Conservation (phyloP, 2,888 invertebrate species). For the Drosophila pseudotalamancana region DNA sequence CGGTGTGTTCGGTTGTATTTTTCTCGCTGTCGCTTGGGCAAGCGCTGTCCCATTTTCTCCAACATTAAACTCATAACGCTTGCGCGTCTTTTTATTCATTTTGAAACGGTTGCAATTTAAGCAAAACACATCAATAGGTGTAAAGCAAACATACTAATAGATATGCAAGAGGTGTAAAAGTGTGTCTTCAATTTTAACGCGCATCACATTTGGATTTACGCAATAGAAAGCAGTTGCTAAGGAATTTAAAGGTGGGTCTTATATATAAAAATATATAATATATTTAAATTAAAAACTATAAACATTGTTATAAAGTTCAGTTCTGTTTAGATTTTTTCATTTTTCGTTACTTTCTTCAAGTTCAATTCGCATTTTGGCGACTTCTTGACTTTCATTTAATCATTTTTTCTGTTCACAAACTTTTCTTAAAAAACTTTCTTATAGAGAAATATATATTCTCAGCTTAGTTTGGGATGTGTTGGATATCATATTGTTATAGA, state of each 20-base stretch:
- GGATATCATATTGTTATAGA: constrained; percentile 8
- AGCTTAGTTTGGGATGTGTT: constrained; percentile 1
- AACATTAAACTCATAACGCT: constrained; percentile 57
- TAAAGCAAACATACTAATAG: constrained; percentile 2
- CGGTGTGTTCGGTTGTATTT: constrained; percentile 75
- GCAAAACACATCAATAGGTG: not conserved
- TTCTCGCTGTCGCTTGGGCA: constrained; percentile 32
- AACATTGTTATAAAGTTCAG: too few relatives aligned
- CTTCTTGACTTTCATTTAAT: too few relatives aligned
- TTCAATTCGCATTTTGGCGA: too few relatives aligned
- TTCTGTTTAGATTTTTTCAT: too few relatives aligned
- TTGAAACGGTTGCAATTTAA: constrained; percentile 5
- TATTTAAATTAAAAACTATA: not conserved
- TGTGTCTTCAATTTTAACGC: constrained; percentile 13
- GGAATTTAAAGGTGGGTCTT: constrained; percentile 29
- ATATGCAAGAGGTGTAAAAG: constrained; percentile 24
- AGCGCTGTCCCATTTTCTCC: constrained; percentile 8
- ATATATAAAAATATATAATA: not conserved
- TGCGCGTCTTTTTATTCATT: constrained; percentile 50
- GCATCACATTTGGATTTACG: constrained; percentile 25
- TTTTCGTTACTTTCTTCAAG: too few relatives aligned
- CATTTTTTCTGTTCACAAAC: too few relatives aligned
- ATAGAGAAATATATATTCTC: too few relatives aligned
- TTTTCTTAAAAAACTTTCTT: too few relatives aligned
- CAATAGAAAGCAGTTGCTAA: not conserved